phyloP scores from a whole-genome alignment of 2,797 vertebrate species.

The Oceanodroma leucorhoa region DNA sequence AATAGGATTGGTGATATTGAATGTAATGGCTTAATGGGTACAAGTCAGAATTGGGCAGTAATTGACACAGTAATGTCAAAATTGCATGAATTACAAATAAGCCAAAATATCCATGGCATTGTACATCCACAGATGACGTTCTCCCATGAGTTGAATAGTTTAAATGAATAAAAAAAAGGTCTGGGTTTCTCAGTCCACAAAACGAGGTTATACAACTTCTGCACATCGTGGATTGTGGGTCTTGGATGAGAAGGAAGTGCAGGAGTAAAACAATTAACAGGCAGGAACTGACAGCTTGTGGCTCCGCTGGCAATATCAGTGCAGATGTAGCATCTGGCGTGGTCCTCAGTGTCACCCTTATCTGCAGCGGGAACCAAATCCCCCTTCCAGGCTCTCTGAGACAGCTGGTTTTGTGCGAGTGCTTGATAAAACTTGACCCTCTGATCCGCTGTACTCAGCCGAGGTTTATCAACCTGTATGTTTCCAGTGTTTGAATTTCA shows the following conservation, averaged over 20 bases:
- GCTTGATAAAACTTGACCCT: conserved; percentile 51
- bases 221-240: background rate
- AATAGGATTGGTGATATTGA: background rate
- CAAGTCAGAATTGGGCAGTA: background rate
- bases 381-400: background rate
- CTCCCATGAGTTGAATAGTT: background rate
- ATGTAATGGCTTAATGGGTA: background rate
- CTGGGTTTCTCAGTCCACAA: background rate
- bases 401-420: background rate
- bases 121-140: background rate
- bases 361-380: background rate
- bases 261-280: background rate
- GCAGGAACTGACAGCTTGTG: background rate
- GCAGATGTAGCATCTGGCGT: background rate
- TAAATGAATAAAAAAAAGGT: background rate
- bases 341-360: conserved; percentile 27
- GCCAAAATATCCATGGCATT: background rate
- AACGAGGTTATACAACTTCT: background rate
- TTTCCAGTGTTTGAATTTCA: background rate
- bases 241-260: background rate
- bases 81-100: background rate
- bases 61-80: background rate
- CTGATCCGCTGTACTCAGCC: background rate
- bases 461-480: conserved; percentile 1
- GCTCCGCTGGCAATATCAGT: background rate